Base-by-base conservation (phyloP, 2,113 vertebrate genomes). In the Chelonoidis abingdonii region DNA sequence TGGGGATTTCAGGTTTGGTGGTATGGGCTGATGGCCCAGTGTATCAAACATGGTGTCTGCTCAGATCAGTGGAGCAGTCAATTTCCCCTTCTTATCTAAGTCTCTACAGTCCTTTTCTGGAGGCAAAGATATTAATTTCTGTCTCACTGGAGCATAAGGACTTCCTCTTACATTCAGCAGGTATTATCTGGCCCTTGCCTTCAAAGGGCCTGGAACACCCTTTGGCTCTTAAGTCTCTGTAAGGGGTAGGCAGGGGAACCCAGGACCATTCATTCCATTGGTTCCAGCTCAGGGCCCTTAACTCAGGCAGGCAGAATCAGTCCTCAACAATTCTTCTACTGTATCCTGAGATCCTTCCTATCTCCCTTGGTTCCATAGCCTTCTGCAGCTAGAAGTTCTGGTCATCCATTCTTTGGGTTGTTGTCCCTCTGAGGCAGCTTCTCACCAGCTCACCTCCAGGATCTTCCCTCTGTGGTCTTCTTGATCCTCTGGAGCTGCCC, bases 1-100 rank as follows among this genome's bases (percentile, higher is more conserved):
- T 35, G 65, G 25, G 82, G 69, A 91, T 93, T 94, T 91, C 88
- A 75, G 49, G 29, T 82, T 96, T 90, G 80, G 1, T 84, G 65
- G 35, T 38, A 72, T 22, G n/a, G 17, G 65, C n/a, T 72, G n/a
- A 9, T 72, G n/a, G 17, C 35, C n/a, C 19, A 72, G 17, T 69
- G 8, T 19, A n/a, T n/a, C 31, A 65, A 35, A 59, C 27, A n/a
- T 8, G 19, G 35, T 21, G 17, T 69, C 65, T 35, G 31, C 13
- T 38, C 65, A 0, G 35, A n/a, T 21, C 35, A 2, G 8, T 19
- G 35, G 65, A 38, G 35, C 65, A 69, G 35, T 69, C 65, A 69
- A 19, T 69, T 35, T 69, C 4, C n/a, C 35, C 17, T 69, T 69
- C 65, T 69, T 69, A 17, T 69, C 17, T 27, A 57, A n/a, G 17